phyloP scores from a whole-genome alignment of 2,888 invertebrate species.

The Caenorhabditis sp. region DNA sequence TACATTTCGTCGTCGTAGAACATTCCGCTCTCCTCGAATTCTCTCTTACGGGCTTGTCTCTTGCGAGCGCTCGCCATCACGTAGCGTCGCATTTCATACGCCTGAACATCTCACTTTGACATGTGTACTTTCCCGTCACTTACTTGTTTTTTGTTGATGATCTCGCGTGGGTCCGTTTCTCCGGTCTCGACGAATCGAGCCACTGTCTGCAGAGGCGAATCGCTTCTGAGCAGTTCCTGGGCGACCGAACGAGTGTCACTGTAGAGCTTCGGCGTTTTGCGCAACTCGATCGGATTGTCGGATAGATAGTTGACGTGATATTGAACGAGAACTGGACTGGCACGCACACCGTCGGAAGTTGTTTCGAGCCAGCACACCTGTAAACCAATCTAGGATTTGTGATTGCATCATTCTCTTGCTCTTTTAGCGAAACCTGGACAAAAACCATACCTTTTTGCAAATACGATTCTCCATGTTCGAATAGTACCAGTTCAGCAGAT shows the following conservation, averaged over 20 bases:
- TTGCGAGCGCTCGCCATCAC: conserved; percentile 34
- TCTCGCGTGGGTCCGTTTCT: conserved; percentile 54
- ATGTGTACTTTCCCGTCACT: too few species aligned
- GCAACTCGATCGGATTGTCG: conserved; percentile 34
- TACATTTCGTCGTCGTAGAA: conserved; percentile 50
- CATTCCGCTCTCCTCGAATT: conserved; percentile 16
- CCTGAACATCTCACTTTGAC: conserved; percentile 19
- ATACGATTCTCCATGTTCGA: conserved; percentile 58
- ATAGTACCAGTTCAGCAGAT: conserved; percentile 54
- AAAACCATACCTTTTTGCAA: conserved; percentile 38
- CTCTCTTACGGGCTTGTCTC: background rate
- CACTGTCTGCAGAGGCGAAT: conserved; percentile 48
- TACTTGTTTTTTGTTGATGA: conserved; percentile 54
- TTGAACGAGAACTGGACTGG: conserved; percentile 52
- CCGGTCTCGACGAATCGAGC: conserved; percentile 51
- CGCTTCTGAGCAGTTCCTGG: conserved; percentile 46
- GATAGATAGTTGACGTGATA: conserved; percentile 46
- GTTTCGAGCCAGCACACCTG: conserved; percentile 53
- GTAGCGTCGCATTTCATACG: conserved; percentile 55
- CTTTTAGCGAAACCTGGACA: too few species aligned
- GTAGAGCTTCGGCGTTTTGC: conserved; percentile 53
- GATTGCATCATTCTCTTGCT: background rate
- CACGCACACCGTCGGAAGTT: conserved; percentile 14
- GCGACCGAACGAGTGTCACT: conserved; percentile 46
- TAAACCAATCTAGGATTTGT: background rate